Evolutionary conservation across 2,888 invertebrate genomes (phyloP).

Genomic region (Graphium colonna): DNA sequence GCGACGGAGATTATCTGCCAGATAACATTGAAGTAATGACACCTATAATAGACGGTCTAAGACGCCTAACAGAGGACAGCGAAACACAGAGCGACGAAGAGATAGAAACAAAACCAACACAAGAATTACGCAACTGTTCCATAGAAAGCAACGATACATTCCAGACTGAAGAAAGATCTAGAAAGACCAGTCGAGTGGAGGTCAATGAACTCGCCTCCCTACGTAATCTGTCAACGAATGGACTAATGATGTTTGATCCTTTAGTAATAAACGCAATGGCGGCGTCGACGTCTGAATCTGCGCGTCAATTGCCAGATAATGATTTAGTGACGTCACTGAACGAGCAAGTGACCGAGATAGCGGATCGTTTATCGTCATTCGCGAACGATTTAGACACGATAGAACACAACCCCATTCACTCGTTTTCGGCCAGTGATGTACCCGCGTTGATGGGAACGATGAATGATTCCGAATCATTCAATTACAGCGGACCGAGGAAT

Average conservation of each 20-base stretch:
- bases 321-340: conserved; percentile 71
- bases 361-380: conserved; percentile 66
- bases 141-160: conserved; percentile 58
- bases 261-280: conserved; percentile 63
- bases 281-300: conserved; percentile 49
- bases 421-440: conserved; percentile 69
- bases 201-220: conserved; percentile 57
- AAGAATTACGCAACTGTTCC: conserved; percentile 34
- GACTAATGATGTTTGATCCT: conserved; percentile 75
- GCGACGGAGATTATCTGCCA: conserved; percentile 67
- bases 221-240: conserved; percentile 69
- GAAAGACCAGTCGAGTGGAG: conserved; percentile 63
- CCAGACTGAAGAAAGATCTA: conserved; percentile 46
- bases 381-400: conserved; percentile 56
- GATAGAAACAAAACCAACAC: conserved; percentile 30
- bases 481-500: conserved; percentile 53
- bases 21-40: conserved; percentile 75
- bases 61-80: conserved; percentile 51
- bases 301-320: conserved; percentile 64
- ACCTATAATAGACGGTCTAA: conserved; percentile 67
- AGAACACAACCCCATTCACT: conserved; percentile 60
- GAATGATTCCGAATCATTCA: conserved; percentile 41
- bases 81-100: conserved; percentile 41
- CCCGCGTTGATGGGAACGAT: conserved; percentile 54
- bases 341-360: conserved; percentile 74